Conservation (phyloP, 2,113 vertebrate genomes). For the Protobothrops mucrosquamatus region DNA sequence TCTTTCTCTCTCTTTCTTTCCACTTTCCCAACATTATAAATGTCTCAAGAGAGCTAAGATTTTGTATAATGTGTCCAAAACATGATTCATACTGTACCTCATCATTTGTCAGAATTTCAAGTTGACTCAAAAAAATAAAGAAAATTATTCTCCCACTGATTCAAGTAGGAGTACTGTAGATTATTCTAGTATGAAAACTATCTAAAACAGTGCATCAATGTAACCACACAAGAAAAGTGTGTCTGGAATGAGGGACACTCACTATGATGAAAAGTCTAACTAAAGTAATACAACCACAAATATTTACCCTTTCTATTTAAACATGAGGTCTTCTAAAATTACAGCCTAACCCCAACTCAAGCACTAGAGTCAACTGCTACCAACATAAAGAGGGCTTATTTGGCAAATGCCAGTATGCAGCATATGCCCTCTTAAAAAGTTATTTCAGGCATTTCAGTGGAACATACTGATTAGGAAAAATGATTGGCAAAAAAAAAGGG, state of each 20-base stretch:
- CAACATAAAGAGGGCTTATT: background rate
- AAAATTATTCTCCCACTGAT: background rate
- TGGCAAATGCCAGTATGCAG: background rate
- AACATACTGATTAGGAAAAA: too few species aligned
- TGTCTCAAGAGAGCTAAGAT: background rate
- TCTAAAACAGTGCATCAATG: background rate
- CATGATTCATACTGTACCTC: background rate
- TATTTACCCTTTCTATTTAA: constrained; percentile 29
- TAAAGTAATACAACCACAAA: background rate
- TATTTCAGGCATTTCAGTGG: background rate
- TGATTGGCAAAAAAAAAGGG: too few species aligned
- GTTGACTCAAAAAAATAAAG: background rate
- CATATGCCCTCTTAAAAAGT: background rate
- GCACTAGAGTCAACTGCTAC: background rate
- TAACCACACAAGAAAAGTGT: background rate
- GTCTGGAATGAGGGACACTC: background rate
- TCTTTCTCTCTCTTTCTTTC: background rate
- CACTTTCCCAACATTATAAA: background rate
- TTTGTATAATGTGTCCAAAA: background rate
- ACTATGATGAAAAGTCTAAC: background rate
- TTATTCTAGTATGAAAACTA: background rate
- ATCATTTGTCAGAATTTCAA: background rate
- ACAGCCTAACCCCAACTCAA: background rate
- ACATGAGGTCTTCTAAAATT: background rate
- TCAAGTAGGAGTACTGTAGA: background rate